A percentile compares a stretch with the other conserved stretches of the same genome.
phyloP scores from a whole-genome alignment of 2,797 vertebrate genomes.

The Alectoris magna region DNA sequence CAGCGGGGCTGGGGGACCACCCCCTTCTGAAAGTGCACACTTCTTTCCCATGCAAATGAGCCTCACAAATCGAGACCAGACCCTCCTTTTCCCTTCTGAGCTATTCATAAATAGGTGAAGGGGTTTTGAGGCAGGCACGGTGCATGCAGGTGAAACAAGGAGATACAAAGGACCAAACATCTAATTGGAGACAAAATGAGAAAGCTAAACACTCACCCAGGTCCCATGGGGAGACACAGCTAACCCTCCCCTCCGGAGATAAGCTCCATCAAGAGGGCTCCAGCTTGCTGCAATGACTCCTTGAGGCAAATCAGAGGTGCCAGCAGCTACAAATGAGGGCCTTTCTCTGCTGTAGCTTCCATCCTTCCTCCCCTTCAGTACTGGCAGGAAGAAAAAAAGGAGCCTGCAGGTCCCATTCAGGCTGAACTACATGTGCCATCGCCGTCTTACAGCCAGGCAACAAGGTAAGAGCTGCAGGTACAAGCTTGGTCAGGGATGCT shows the following conservation, averaged over 20 bases:
- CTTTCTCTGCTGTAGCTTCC: neutral
- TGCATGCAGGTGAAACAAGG: neutral
- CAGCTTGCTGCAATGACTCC: neutral
- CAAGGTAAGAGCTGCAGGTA: slow-evolving; percentile 6
- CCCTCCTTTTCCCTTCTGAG: neutral
- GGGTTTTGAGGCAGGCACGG: neutral
- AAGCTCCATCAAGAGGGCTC: neutral
- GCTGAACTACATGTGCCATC: neutral
- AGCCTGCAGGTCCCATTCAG: neutral
- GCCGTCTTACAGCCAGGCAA: neutral
- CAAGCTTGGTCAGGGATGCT: neutral
- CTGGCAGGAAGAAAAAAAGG: neutral
- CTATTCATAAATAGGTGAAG: neutral
- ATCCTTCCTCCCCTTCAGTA: neutral
- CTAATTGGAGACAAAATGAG: slow-evolving; percentile 1
- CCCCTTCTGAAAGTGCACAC: neutral
- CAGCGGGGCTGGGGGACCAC: neutral
- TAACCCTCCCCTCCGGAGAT: neutral
- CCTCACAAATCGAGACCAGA: slow-evolving; percentile 16
- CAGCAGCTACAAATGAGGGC: neutral
- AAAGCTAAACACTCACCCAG: slow-evolving; percentile 11
- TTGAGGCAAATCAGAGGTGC: neutral
- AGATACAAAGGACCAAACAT: neutral
- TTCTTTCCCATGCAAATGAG: slow-evolving; percentile 33
- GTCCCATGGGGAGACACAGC: neutral